Evolutionary conservation across 1,140 invertebrate species (phyloP), one percentile per base, ranked within the genome.

Genomic region (Thaumatotibia leucotreta): DNA sequence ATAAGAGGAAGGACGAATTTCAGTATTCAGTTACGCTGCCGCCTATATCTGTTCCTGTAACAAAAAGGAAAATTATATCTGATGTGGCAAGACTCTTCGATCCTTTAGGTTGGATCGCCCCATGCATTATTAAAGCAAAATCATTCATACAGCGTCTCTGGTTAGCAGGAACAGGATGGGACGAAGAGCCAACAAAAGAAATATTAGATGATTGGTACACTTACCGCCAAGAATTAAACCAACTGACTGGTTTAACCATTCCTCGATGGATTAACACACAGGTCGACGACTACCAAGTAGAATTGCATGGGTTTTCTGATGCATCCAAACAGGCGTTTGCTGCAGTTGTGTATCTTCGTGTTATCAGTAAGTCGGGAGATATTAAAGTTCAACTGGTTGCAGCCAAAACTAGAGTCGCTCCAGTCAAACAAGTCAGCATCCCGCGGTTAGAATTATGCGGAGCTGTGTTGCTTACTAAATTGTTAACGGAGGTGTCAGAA

Each of bases 361-460:
- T 54, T 4, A 65, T 61, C 4, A 17, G 61, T 17, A 2, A 6
- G 0, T 20, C 27, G 4, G 5, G 35, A 0, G 11, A 45, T 14
- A 23, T 67, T 8, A 33, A 24, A 8, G 24, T 66, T 1, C 64
- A 39, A n/a, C 45, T 77, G 0, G 9, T 81, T 0, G 50, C 63
- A 1, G 31, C 75, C 8, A 83, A 82, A 54, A 65, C 74, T 4
- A 68, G 73, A 29, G 76, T 79, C 0, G 72, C 81, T 0, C 77
- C 70, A 11, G 45, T 68, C 0, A 82, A 82, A 45, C 65, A 66
- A 11, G 35, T 73, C 0, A 73, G 64, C 31, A 64, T 82, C 5
- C 75, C 73, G 2, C 50, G 75, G 10, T 61, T 85, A 8, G 83
- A 83, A 66, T 39, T 83, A 4, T 79, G 72, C 32, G 79, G 66